Evolutionary conservation across 1,140 invertebrate genomes (phyloP).

Genomic region (Globodera rostochiensis): DNA sequence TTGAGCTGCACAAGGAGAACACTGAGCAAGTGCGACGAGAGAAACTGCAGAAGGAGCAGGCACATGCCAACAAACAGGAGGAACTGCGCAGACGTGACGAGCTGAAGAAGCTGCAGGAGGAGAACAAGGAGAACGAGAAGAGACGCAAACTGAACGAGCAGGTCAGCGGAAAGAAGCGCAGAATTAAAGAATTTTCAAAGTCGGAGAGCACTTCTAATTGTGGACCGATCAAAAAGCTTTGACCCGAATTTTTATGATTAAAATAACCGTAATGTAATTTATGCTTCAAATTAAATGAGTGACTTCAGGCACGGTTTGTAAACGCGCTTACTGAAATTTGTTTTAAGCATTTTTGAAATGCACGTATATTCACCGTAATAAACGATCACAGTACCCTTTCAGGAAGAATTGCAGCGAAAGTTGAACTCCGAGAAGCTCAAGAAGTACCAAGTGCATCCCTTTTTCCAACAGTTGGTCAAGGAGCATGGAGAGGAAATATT

Average conservation of each 20-base stretch:
- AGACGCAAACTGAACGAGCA: constrained; percentile 54
- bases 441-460: constrained; percentile 39
- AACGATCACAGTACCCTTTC: neutral
- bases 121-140: constrained; percentile 59
- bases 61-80: constrained; percentile 52
- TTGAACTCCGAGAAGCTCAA: constrained; percentile 38
- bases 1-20: constrained; percentile 62
- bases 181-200: constrained; percentile 22
- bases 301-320: too few species aligned
- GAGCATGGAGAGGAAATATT: constrained; percentile 59
- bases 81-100: constrained; percentile 60
- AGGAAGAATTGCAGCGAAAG: constrained; percentile 46
- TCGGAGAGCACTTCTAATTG: too few species aligned
- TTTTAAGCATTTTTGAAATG: too few species aligned
- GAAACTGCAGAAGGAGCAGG: constrained; percentile 50
- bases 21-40: constrained; percentile 53
- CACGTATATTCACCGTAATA: too few species aligned
- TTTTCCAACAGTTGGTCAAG: constrained; percentile 59
- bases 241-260: too few species aligned
- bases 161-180: constrained; percentile 36
- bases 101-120: constrained; percentile 56
- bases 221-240: too few species aligned
- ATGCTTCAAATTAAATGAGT: neutral
- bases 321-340: too few species aligned
- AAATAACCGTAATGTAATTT: neutral